Evolutionary conservation across 2,888 invertebrate species (phyloP).

Genomic region (Drosophila imparisetae): DNA sequence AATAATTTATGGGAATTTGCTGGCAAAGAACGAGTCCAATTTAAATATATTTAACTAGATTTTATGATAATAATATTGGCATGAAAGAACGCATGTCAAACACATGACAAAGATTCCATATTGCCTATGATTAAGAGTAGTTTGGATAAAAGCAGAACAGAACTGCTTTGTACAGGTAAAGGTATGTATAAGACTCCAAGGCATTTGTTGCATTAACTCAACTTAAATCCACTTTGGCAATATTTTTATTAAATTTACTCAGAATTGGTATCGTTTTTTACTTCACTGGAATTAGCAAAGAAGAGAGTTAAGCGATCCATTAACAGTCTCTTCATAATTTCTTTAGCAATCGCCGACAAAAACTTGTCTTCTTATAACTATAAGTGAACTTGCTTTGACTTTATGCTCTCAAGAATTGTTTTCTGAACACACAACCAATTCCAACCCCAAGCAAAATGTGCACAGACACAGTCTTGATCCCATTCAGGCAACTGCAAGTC

Average conservation of each 20-base stretch:
- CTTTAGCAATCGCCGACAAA: not conserved
- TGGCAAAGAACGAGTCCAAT: not conserved
- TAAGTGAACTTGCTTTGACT: not conserved
- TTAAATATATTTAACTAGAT: not conserved
- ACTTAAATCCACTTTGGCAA: not conserved
- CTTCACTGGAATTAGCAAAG: not conserved
- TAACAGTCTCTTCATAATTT: not conserved
- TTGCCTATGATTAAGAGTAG: not conserved
- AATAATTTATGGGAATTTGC: not conserved
- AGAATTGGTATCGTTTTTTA: no score
- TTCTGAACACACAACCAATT: not conserved
- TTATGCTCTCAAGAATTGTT: not conserved
- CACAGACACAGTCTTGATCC: not conserved
- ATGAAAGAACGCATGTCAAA: not conserved
- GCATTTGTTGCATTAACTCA: not conserved
- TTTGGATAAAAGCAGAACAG: not conserved
- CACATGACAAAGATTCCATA: not conserved
- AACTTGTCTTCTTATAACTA: not conserved
- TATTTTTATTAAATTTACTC: not conserved
- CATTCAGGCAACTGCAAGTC: not conserved
- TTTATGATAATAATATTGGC: not conserved
- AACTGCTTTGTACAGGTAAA: not conserved
- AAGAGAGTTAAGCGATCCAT: not conserved
- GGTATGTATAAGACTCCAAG: not conserved
- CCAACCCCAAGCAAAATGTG: not conserved